Base-by-base conservation (phyloP, 2,797 vertebrate species). In the Sebastolobus altivelis region DNA sequence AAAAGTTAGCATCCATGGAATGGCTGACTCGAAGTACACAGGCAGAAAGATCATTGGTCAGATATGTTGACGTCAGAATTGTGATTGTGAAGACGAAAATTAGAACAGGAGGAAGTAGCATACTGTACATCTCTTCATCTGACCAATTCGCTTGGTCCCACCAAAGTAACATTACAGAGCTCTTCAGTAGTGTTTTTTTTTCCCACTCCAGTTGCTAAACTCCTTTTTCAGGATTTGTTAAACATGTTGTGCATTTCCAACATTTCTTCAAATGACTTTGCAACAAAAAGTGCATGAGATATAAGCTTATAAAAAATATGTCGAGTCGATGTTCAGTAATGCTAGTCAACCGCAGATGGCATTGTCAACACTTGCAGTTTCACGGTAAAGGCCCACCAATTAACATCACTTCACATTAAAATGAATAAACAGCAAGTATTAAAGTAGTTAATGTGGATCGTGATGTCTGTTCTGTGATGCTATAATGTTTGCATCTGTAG, bases 1-100 rank as follows among this genome's bases (percentile, higher is more conserved):
- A 14, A 35, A 54, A 33, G 20, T 22, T 4, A 52, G 20, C 20
- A 37, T 10, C 2, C n/a, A 18, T 1, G 12, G 31, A 35, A 16
- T 43, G 54, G 29, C 4, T 1, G 9, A 13, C n/a, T 69, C 0
- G 8, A 55, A 29, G 18, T 33, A 9, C 4, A 1, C 29, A 16
- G 18, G 52, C 52, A 4, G 18, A 52, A 14, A 52, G 43, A 33
- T 67, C 6, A 20, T 13, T 20, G 4, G 43, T 49, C 43, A n/a
- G 10, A 66, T 49, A 29, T 11, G 25, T 3, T 11, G 25, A 18
- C 1, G 12, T 55, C 20, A 55, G n/a, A n/a, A n/a, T 49, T 31
- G 31, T 31, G 31, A 31, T 5, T 5, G 31, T 31, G 3, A 3
- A 4, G 31, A 31, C 31, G 31, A 31, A 31, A 31, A 31, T 31